phyloP scores from a whole-genome alignment of 2,888 invertebrate species.

The Rhamnusium bicolor region DNA sequence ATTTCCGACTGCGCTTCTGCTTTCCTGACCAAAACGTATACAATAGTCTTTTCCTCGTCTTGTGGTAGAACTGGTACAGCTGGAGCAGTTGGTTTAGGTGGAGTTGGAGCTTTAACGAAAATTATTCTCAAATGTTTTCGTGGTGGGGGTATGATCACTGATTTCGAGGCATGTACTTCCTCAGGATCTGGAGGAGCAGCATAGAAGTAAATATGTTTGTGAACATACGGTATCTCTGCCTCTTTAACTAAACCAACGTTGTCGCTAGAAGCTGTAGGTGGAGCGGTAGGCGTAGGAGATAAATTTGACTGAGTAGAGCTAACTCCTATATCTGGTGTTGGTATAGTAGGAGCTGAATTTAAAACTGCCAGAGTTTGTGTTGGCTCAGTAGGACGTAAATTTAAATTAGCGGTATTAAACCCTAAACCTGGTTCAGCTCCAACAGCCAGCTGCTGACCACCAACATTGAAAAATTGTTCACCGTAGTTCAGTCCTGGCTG shows the following conservation, averaged over 20 bases:
- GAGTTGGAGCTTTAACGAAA: conserved; percentile 90
- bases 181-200: conserved; percentile 90
- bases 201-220: conserved; percentile 91
- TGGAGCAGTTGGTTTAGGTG: conserved; percentile 83
- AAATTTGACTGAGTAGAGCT: not conserved
- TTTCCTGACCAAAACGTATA: conserved; percentile 90
- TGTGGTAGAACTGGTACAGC: conserved; percentile 84
- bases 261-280: not conserved
- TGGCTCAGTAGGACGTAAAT: not conserved
- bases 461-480: not conserved
- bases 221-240: conserved; percentile 72
- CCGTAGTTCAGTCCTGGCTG: conserved; percentile 3
- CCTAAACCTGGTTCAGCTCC: not conserved
- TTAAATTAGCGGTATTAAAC: not conserved
- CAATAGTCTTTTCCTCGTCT: conserved; percentile 89
- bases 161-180: conserved; percentile 76
- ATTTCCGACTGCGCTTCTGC: conserved; percentile 76
- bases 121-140: conserved; percentile 93
- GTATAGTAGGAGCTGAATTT: not conserved
- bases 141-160: conserved; percentile 79
- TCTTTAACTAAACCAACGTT: not conserved
- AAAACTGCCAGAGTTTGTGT: not conserved
- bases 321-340: not conserved
- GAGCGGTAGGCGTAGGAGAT: not conserved
- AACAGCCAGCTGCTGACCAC: not conserved